Evolutionary conservation across 2,797 vertebrate genomes (phyloP), one percentile per base, ranked within the genome.

Genomic region (Myotis myotis): DNA sequence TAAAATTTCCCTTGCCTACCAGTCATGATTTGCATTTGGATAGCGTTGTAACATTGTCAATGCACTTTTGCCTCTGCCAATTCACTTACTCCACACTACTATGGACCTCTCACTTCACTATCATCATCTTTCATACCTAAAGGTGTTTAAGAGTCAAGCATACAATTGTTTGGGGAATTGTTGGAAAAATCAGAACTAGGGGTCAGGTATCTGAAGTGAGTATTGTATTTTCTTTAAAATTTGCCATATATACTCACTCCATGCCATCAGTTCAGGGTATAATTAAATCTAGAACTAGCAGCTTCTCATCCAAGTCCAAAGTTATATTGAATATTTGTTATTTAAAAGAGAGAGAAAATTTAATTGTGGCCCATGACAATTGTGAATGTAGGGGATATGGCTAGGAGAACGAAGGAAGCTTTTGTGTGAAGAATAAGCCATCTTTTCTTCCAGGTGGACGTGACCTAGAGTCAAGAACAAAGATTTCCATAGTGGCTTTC

Each of bases 131-230:
- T 55, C 68, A 2, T 76, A 55, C 30, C 41, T 76, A 30, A 60
- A 81, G 17, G 7, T 49, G 22, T 70, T 89, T 38, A 41, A 51
- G 19, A 88, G 4, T 91, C 57, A 68, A 91, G 2, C n/a, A 41
- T 8, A 75, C 75, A 72, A 3, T 57, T 66, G 5, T 47, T n/a
- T 60, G 13, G 2, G 7, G 1, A 17, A 53, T 57, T 89, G 1
- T 66, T 89, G 57, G 25, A 64, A 96, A 87, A 92, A 49, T n/a
- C 25, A 87, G 20, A 87, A 81, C 19, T 33, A 80, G 9, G 19
- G 76, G 5, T 55, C 3, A 57, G 9, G 8, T 76, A 76, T 94
- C 19, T 51, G 5, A 44, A 23, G 4, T 74, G 17, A 44, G 15
- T 55, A 60, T 3, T 53, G 15, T 75, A 51, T 80, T 83, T 88